A percentile compares a stretch with the other conserved stretches of the same genome.
Conservation (phyloP, 2,888 invertebrate species). For the Sussaba pulchella region DNA sequence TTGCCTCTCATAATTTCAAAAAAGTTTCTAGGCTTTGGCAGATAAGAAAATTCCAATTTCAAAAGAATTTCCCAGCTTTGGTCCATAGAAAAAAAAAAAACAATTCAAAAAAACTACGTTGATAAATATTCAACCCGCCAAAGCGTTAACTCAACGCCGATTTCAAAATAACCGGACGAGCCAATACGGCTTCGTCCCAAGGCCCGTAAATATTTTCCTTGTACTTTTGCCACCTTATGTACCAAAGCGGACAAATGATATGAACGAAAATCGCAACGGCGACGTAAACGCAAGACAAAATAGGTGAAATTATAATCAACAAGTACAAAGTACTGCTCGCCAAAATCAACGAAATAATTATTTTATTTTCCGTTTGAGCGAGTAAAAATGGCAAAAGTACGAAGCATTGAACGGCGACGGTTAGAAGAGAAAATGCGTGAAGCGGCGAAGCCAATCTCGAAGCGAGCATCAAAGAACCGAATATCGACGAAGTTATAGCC, state of each 20-base stretch:
- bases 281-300: slow-evolving; percentile 87
- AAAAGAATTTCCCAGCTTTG: background rate
- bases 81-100: background rate
- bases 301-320: slow-evolving; percentile 85
- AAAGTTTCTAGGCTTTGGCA: no score
- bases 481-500: slow-evolving; percentile 97
- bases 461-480: slow-evolving; percentile 97
- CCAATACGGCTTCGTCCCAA: slow-evolving; percentile 96
- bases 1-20: background rate
- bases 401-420: slow-evolving; percentile 94
- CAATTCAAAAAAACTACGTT: background rate
- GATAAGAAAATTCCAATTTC: no score
- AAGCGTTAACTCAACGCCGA: slow-evolving; percentile 15
- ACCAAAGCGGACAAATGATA: slow-evolving; percentile 90
- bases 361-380: slow-evolving; percentile 87
- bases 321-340: slow-evolving; percentile 85
- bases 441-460: slow-evolving; percentile 94
- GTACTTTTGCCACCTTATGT: slow-evolving; percentile 91
- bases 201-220: slow-evolving; percentile 98
- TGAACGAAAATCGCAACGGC: slow-evolving; percentile 88
- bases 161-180: slow-evolving; percentile 51
- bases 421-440: slow-evolving; percentile 96
- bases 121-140: background rate
- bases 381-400: slow-evolving; percentile 94
- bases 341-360: slow-evolving; percentile 86